Conservation (phyloP, 2,888 invertebrate genomes). For the Parascotia fuliginaria region DNA sequence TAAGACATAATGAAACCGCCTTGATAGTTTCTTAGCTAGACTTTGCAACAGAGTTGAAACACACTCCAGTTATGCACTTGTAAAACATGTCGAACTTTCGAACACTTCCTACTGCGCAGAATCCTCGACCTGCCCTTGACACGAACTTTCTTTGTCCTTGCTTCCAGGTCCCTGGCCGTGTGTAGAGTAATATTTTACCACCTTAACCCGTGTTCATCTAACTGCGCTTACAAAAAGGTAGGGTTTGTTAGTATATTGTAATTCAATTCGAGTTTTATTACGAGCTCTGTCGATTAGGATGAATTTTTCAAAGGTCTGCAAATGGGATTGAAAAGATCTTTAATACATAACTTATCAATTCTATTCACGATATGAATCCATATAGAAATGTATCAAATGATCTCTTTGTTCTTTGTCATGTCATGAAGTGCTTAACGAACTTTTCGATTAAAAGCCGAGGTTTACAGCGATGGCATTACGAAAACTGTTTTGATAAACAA, state of each 20-base stretch:
- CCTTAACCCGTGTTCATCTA: slow-evolving; percentile 7
- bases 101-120: slow-evolving; percentile 72
- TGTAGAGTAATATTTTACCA: slow-evolving; percentile 27
- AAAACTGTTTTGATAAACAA: slow-evolving; percentile 9
- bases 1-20: too few relatives aligned
- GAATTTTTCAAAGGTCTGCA: slow-evolving; percentile 10
- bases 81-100: slow-evolving; percentile 34
- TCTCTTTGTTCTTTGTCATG: slow-evolving; percentile 2
- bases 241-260: too few relatives aligned
- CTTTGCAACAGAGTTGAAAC: slow-evolving; percentile 36
- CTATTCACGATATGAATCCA: slow-evolving; percentile 11
- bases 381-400: background rate
- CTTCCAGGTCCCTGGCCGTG: slow-evolving; percentile 38
- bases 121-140: slow-evolving; percentile 82
- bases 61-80: slow-evolving; percentile 51
- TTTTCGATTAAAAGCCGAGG: slow-evolving; percentile 2
- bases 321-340: slow-evolving; percentile 14
- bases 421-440: slow-evolving; percentile 5
- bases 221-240: background rate
- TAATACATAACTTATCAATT: slow-evolving; percentile 15
- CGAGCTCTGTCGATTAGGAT: background rate
- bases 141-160: slow-evolving; percentile 74
- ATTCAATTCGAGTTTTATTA: background rate
- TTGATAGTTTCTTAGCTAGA: slow-evolving; percentile 14
- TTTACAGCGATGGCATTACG: slow-evolving; percentile 1